Percentiles rank a stretch among this genome's conserved stretches.
Conservation (phyloP, 1,140 invertebrate genomes). For the Diploscapter pachys region DNA sequence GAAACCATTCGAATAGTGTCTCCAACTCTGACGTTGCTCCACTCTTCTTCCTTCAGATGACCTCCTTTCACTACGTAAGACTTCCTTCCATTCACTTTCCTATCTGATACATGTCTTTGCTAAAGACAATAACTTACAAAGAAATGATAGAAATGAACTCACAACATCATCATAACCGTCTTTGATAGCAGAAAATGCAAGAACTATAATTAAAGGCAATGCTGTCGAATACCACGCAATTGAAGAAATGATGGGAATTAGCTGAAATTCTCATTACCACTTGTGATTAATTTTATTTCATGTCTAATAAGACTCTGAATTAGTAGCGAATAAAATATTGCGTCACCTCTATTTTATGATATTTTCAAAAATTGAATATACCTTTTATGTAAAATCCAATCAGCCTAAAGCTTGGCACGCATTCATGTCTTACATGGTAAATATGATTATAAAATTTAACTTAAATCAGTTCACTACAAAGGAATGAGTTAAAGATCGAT, state of each 20-base stretch:
- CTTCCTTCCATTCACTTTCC: constrained; percentile 87
- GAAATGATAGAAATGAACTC: constrained; percentile 15
- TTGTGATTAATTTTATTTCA: constrained; percentile 15
- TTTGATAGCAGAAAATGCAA: constrained; percentile 89
- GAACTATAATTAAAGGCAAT: constrained; percentile 90
- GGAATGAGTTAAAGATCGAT: too few relatives aligned
- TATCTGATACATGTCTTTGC: constrained; percentile 93
- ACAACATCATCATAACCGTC: constrained; percentile 95
- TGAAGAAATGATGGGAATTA: constrained; percentile 95
- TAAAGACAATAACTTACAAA: constrained; percentile 60
- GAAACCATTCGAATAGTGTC: constrained; percentile 95
- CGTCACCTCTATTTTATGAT: too few relatives aligned
- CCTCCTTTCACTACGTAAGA: constrained; percentile 81
- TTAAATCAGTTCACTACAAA: too few relatives aligned
- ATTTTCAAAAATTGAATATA: too few relatives aligned
- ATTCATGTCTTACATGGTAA: too few relatives aligned
- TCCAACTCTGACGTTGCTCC: constrained; percentile 84
- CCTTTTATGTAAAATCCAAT: too few relatives aligned
- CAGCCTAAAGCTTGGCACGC: too few relatives aligned
- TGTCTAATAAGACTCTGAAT: too few relatives aligned
- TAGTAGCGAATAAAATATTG: too few relatives aligned
- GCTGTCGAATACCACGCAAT: constrained; percentile 93
- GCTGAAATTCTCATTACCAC: constrained; percentile 64
- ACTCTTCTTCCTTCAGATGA: constrained; percentile 81
- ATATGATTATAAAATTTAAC: too few relatives aligned